Evolutionary conservation across 2,888 invertebrate genomes (phyloP), one percentile per base, ranked within the genome.

Genomic region (Trissolcus japonicus): DNA sequence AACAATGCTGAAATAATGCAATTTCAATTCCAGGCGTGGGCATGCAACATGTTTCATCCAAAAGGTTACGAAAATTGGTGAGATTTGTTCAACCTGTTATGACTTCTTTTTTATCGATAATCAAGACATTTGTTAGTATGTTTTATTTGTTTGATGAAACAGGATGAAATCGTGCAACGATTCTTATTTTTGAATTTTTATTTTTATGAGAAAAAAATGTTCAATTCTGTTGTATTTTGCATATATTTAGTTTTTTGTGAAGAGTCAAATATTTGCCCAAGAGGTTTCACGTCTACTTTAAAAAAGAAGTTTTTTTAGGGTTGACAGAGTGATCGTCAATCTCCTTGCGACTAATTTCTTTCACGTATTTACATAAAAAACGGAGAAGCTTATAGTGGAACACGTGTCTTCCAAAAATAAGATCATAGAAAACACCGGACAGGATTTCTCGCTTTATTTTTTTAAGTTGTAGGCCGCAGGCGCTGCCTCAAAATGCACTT

Each of bases 11-110:
- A 86, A 86, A 83, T 83, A 85, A 84, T 81, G 81, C 85, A 83
- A 83, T 81, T 82, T 68, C 83, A 82, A 84, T 85, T 82, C 82
- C 76, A 82, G 84, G 84, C 86, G 86, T 86, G 86, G 86, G 85
- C 81, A 75, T 75, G 78, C 80, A 77, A 86, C 85, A 86, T 84
- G 84, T 82, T 57, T 55, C 62, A 61, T 59, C 41, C 25, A 43
- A 17, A 54, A 14, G 29, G n/a, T 19, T 29, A 40, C 54, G 13
- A 43, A 1, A 14, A 43, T 55, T 46, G 40, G 46, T 55, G 13
- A 53, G 61, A 60, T n/a, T n/a, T 68, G 41, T 60, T 46, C 29
- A 21, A 25, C 25, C 16, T 46, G 51, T 60, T 53, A 46, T 50
- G 66, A 59, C 56, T 67, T 67, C 48, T 54, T 68, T 59, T 60